phyloP scores from a whole-genome alignment of 2,113 vertebrate genomes.

The Ondatra zibethicus region DNA sequence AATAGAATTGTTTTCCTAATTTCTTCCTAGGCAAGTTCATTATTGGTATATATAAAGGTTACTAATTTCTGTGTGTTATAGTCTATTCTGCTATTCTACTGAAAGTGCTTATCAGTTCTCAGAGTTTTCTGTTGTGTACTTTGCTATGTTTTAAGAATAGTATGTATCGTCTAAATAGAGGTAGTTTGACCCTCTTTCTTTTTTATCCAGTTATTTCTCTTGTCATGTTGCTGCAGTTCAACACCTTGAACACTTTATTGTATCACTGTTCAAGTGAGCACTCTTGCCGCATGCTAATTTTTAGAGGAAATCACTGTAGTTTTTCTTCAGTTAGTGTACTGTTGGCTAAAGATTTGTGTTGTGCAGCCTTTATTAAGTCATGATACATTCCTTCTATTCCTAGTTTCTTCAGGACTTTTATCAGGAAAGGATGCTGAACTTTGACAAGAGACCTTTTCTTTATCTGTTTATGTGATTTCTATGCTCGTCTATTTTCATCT shows the following conservation, averaged over 20 bases:
- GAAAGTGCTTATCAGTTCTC: not conserved
- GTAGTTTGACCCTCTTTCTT: not conserved
- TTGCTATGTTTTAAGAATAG: not conserved
- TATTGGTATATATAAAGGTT: not conserved
- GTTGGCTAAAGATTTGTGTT: not conserved
- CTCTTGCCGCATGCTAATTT: not conserved
- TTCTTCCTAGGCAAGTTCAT: not conserved
- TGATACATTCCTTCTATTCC: not conserved
- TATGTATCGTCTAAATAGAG: not conserved
- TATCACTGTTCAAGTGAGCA: not conserved
- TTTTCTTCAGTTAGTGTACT: not conserved
- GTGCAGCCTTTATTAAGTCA: not conserved
- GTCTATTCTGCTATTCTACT: not conserved
- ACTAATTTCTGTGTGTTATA: not conserved
- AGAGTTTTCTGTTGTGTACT: not conserved
- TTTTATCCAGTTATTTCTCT: not conserved
- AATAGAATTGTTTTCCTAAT: not conserved
- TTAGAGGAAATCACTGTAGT: not conserved
- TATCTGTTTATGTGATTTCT: not conserved
- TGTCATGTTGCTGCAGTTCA: not conserved
- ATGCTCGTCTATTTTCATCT: not conserved
- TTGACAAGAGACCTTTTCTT: not conserved
- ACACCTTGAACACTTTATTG: not conserved
- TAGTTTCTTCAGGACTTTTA: not conserved
- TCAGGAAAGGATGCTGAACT: not conserved